phyloP scores from a whole-genome alignment of 2,888 invertebrate species.

The Hirtodrosophila histrioides region DNA sequence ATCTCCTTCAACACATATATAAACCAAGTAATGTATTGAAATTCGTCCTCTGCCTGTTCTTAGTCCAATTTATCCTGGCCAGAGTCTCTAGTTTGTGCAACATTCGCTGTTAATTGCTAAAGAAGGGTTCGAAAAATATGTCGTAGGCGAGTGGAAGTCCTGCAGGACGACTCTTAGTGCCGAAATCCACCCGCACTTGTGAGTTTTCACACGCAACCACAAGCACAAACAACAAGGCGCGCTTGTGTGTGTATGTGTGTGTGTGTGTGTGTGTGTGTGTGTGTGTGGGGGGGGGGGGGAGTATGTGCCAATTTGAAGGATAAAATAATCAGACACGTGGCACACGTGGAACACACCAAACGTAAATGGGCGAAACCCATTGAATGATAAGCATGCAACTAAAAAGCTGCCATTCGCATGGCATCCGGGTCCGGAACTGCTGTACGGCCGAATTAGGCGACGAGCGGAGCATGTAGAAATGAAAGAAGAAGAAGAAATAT shows the following conservation, averaged over 20 bases:
- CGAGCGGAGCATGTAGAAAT: conserved; percentile 6
- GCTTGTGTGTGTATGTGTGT: not conserved
- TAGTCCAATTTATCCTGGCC: too few relatives aligned
- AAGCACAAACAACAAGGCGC: conserved; percentile 2
- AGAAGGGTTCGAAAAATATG: too few relatives aligned
- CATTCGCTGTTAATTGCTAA: too few relatives aligned
- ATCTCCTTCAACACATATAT: too few relatives aligned
- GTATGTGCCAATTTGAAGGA: conserved; percentile 35
- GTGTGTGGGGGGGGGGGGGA: too few relatives aligned
- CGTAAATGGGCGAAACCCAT: conserved; percentile 40
- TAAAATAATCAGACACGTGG: conserved; percentile 53
- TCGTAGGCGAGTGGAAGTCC: too few relatives aligned
- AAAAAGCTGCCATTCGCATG: conserved; percentile 32
- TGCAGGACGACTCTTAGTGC: conserved; percentile 5
- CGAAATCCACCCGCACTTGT: conserved; percentile 56
- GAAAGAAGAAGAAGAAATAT: conserved; percentile 6
- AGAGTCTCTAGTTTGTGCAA: too few relatives aligned
- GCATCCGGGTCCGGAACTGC: conserved; percentile 15
- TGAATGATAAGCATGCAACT: conserved; percentile 62
- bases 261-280: not conserved
- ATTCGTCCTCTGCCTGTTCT: too few relatives aligned
- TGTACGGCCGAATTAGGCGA: conserved; percentile 46
- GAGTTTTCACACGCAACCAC: conserved; percentile 62
- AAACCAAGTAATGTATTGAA: too few relatives aligned
- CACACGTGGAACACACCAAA: conserved; percentile 36